phyloP scores from a whole-genome alignment of 53 echinoderm and acorn worm species.

The Zoroaster sp. region DNA sequence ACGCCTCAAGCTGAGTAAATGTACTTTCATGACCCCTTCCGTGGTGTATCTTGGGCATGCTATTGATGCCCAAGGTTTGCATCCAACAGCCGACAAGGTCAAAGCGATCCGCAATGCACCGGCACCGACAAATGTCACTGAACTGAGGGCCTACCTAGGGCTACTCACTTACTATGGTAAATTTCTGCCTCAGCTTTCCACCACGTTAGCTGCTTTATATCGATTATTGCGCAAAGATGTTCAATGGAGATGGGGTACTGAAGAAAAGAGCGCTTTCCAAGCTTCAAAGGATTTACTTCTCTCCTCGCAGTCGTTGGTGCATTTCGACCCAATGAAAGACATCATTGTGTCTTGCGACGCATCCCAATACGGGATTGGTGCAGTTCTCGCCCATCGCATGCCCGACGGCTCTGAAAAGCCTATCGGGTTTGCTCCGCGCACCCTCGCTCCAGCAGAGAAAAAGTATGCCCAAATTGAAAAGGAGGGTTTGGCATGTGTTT shows the following conservation, averaged over 20 bases:
- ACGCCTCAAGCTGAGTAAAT: conserved; percentile 39
- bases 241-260: too few species aligned
- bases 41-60: conserved; percentile 40
- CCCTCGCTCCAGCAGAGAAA: too few species aligned
- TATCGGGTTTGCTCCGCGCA: too few species aligned
- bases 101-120: conserved; percentile 48
- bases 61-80: conserved; percentile 48
- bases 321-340: conserved; percentile 52
- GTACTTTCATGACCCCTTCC: conserved; percentile 25
- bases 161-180: conserved; percentile 41
- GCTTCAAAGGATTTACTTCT: conserved; percentile 13
- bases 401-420: too few species aligned
- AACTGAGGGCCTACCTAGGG: too few species aligned
- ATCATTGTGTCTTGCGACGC: conserved; percentile 61
- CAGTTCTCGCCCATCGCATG: conserved; percentile 56
- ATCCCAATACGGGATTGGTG: conserved; percentile 64
- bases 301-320: conserved; percentile 29
- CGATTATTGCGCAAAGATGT: conserved; percentile 15
- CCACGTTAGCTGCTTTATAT: conserved; percentile 22
- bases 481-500: too few species aligned
- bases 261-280: conserved; percentile 21
- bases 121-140: too few species aligned
- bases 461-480: too few species aligned
- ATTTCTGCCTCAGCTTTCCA: conserved; percentile 49
- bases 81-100: conserved; percentile 44